Base-by-base conservation (phyloP, 1,140 invertebrate species). In the Lineus longissimus region DNA sequence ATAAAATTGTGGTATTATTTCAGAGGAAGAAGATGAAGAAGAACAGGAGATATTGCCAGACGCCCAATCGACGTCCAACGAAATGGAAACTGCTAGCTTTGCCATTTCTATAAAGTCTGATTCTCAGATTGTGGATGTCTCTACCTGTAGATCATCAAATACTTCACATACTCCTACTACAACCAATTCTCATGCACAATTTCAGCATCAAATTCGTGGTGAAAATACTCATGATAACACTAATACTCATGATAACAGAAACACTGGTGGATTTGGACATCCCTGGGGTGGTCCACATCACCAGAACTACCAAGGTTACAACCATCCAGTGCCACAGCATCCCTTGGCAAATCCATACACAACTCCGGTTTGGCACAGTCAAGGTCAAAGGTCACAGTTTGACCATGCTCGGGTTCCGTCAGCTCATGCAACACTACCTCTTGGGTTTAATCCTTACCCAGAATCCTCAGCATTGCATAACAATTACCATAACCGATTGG, bases 351-450 rank as follows among this genome's bases (percentile, higher is more conserved):
- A 66, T 47, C 51, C 60, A 63, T 36, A 64, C 17, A n/a, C 19
- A 25, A 22, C 27, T 25, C 23, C 56, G 19, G 33, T 36, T 33
- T 19, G 23, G 15, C 7, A 19, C 0, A 7, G 36, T 2, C 30
- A 36, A 0, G n/a, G 59, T 2, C n/a, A 36, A 54, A 55, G 40
- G 59, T 7, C 30, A n/a, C 41, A 45, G 19, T 74, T 68, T 66
- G 67, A 66, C 17, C 69, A 61, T 61, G 68, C 71, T 27, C 55
- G 66, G 54, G 73, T 73, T 9, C 69, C 69, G 13, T 66, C 71
- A 11, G 67, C 74, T 31, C 67, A 76, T 65, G 66, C 73, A 11
- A 63, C 61, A 13, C 69, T 72, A 36, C 71, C 73, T 22, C 4
- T 54, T 9, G 61, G 65, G 23, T 73, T 68, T 67, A 72, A 73